phyloP scores from a whole-genome alignment of 2,888 invertebrate genomes.

The Brachypalpus laphriformis region DNA sequence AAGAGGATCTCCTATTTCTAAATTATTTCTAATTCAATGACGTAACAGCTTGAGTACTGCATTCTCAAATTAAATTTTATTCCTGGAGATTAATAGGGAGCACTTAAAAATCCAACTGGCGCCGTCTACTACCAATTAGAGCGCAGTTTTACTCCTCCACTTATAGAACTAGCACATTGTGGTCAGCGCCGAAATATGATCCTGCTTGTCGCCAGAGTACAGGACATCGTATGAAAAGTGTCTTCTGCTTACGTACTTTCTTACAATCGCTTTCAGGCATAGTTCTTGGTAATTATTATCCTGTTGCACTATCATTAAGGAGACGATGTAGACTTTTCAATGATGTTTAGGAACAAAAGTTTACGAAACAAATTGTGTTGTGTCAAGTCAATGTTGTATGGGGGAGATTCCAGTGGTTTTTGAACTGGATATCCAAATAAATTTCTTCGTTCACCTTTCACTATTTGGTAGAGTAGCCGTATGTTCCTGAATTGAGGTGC shows the following conservation, averaged over 20 bases:
- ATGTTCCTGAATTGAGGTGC: no score
- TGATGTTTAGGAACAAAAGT: conserved; percentile 57
- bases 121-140: conserved; percentile 60
- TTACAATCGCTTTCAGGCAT: conserved; percentile 22
- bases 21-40: neutral
- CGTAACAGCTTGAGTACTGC: neutral
- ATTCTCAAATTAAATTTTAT: conserved; percentile 21
- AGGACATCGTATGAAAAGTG: conserved; percentile 25
- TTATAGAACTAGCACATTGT: conserved; percentile 31
- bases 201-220: conserved; percentile 56
- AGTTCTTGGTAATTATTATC: conserved; percentile 57
- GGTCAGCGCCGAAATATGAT: conserved; percentile 71
- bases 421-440: no score
- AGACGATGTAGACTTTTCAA: conserved; percentile 17
- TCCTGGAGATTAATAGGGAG: conserved; percentile 19
- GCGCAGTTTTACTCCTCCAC: conserved; percentile 53
- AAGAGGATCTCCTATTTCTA: no score
- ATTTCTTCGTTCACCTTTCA: no score
- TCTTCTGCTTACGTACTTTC: conserved; percentile 11
- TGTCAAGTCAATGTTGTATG: no score
- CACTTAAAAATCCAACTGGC: conserved; percentile 55
- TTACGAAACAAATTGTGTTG: conserved; percentile 44
- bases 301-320: conserved; percentile 66
- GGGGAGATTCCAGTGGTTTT: no score
- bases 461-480: no score